A percentile compares a stretch with the other conserved stretches of the same genome.
phyloP scores from a whole-genome alignment of 2,888 invertebrate genomes.

The Omphaloscelis lunosa region DNA sequence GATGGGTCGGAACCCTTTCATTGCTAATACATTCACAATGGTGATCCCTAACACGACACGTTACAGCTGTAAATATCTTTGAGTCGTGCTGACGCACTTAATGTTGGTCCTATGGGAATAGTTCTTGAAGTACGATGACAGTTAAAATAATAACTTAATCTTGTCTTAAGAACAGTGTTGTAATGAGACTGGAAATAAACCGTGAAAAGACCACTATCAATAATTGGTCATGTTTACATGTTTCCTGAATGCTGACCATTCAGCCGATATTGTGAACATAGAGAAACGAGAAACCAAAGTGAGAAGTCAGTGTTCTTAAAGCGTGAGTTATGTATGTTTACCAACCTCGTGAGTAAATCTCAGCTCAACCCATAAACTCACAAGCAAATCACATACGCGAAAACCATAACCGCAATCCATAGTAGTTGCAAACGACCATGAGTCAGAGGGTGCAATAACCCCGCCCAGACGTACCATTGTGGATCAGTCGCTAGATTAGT shows the following conservation, averaged over 20 bases:
- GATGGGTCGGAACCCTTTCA: constrained; percentile 6
- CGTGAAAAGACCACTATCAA: not conserved
- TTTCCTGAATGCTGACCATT: not conserved
- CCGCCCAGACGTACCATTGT: constrained; percentile 74
- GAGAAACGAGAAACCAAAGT: not conserved
- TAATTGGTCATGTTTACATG: not conserved
- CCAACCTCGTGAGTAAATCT: constrained; percentile 16
- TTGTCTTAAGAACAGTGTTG: not conserved
- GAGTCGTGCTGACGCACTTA: constrained; percentile 20
- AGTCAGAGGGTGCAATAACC: constrained; percentile 82
- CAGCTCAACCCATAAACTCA: constrained; percentile 53
- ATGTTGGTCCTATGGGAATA: not conserved
- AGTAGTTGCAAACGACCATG: constrained; percentile 69
- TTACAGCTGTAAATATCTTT: constrained; percentile 13
- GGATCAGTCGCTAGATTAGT: constrained; percentile 71
- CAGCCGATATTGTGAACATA: not conserved
- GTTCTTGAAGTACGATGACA: constrained; percentile 1
- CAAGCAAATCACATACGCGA: constrained; percentile 53
- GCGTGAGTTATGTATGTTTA: constrained; percentile 30
- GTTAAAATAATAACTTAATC: not conserved
- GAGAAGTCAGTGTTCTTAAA: constrained; percentile 3
- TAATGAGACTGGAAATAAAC: not conserved
- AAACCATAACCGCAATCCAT: constrained; percentile 36
- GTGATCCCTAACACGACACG: constrained; percentile 8
- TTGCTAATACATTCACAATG: constrained; percentile 17